Base-by-base conservation (phyloP, 2,797 vertebrate genomes). In the Strix occidentalis region DNA sequence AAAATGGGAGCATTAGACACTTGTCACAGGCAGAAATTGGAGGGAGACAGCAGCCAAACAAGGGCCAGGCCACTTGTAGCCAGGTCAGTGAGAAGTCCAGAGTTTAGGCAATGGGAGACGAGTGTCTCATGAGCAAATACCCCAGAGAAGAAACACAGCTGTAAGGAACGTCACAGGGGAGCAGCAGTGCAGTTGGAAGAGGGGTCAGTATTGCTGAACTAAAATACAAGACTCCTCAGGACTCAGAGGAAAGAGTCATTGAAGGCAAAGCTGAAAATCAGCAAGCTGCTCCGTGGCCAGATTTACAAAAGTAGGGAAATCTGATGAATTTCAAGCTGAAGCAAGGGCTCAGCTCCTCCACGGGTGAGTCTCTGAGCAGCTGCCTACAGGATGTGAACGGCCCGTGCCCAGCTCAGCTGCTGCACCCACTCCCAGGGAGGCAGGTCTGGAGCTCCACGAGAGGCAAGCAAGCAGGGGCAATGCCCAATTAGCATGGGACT, bases 361-460 rank as follows among this genome's bases (percentile, higher is more conserved):
- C 1, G 1, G 24, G 28, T 16, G 31, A 68, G 43, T 28, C 39
- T 70, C 61, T 45, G 58, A 76, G 68, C 2, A 1, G 37, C 37
- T 83, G 56, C 48, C 63, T 28, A 8, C 0, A 6, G 37, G 66
- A 72, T 23, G 20, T 19, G 70, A 75, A 51, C 0, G 2, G 45
- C 25, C 7, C 1, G 2, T 6, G 11, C 5, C 45, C 64, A 56
- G 16, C n/a, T 43, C 18, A 2, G 26, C 50, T 35, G 45, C 53
- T 53, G 31, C 28, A n/a, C 13, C 24, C 25, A 5, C 11, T 58
- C 58, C 39, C 26, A 11, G 20, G 64, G 39, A 39, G 50, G 51
- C 43, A 45, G 69, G 4, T 5, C 28, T 12, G 43, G 35, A 18
- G 26, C 15, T 63, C 35, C 1, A 1, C 0, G 3, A 84, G 41